Evolutionary conservation across 2,113 vertebrate genomes (phyloP).

Genomic region (Semnornis frantzii): DNA sequence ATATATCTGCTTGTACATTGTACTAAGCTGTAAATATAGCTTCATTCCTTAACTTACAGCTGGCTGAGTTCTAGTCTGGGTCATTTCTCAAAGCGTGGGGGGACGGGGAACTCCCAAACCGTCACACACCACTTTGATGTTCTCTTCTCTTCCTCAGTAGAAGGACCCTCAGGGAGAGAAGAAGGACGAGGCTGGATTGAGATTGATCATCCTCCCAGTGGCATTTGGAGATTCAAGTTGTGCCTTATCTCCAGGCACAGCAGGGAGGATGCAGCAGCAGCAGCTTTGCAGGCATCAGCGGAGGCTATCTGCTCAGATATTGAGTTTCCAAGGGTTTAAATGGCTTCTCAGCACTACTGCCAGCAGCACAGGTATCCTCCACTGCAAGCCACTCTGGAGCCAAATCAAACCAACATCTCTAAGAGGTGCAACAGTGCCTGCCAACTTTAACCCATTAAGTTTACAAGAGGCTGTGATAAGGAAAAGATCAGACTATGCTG

Average conservation of each 20-base stretch:
- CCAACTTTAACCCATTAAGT: neutral
- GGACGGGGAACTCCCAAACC: too few relatives aligned
- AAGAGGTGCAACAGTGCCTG: neutral
- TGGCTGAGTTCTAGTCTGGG: too few relatives aligned
- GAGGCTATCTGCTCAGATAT: neutral
- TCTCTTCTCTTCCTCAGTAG: neutral
- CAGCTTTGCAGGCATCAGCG: neutral
- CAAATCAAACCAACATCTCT: neutral
- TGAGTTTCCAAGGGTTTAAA: neutral
- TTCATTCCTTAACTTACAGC: too few relatives aligned
- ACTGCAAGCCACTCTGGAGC: neutral
- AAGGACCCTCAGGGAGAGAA: neutral
- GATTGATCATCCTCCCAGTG: slow-evolving; percentile 15
- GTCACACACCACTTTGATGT: slow-evolving; percentile 15
- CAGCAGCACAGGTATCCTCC: neutral
- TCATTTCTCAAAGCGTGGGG: too few relatives aligned
- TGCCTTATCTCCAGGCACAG: neutral
- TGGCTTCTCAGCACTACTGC: neutral
- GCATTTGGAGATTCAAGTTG: slow-evolving; percentile 41
- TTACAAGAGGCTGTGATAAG: neutral
- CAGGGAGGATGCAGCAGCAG: neutral
- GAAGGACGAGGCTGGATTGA: neutral
- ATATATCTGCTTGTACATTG: too few relatives aligned
- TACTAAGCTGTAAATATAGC: too few relatives aligned
- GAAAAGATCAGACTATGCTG: neutral